Evolutionary conservation across 2,888 invertebrate species (phyloP).

Genomic region (Epinotia bilunana): DNA sequence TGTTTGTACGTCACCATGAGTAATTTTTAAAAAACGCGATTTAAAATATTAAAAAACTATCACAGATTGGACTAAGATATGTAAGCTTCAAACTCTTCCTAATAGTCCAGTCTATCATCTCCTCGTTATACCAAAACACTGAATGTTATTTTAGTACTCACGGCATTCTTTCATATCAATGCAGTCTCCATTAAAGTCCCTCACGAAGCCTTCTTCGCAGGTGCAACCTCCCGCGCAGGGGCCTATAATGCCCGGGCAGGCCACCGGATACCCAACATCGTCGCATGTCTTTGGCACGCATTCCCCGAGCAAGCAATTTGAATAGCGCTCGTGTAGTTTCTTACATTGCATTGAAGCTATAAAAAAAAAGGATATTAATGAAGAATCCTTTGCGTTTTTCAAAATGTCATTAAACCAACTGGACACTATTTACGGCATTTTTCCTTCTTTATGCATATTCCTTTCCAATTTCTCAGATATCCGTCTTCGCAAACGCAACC

Average conservation of each 20-base stretch:
- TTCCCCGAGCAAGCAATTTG: constrained; percentile 32
- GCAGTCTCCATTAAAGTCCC: constrained; percentile 32
- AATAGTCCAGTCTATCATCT: no score
- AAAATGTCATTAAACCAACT: background rate
- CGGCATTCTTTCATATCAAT: constrained; percentile 10
- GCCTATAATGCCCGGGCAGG: constrained; percentile 10
- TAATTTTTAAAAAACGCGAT: no score
- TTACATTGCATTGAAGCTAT: constrained; percentile 23
- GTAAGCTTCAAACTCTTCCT: no score
- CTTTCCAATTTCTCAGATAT: constrained; percentile 27
- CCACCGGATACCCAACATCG: constrained; percentile 30
- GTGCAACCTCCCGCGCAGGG: constrained; percentile 42
- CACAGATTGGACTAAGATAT: no score
- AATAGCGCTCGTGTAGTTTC: constrained; percentile 29
- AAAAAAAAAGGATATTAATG: no score
- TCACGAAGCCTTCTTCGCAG: constrained; percentile 40
- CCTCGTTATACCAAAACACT: no score
- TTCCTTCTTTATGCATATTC: constrained; percentile 31
- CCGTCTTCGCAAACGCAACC: constrained; percentile 41
- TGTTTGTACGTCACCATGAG: no score
- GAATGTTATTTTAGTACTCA: no score
- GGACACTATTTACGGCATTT: background rate
- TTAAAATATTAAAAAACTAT: no score
- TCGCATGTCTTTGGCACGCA: constrained; percentile 36
- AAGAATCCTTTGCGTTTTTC: no score